Evolutionary conservation across 2,888 invertebrate species (phyloP), one percentile per base, ranked within the genome.

Genomic region (Ectropis crepuscularia): DNA sequence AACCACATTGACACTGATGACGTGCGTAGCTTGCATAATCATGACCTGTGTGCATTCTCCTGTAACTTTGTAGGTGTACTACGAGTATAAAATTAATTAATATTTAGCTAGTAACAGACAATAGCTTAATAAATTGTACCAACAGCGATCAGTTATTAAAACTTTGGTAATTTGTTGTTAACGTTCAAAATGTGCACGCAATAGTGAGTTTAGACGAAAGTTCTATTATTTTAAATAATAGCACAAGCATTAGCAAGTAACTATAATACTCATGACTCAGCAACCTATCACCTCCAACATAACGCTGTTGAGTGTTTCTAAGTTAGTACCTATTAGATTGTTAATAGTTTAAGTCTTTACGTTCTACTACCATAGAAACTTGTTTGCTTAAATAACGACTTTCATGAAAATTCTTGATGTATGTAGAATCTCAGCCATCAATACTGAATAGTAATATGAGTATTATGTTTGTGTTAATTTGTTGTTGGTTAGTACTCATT

Each of bases 1-100:
- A 64, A 57, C 55, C 8, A 41, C 12, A 60, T 39, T 47, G 55
- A 55, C 55, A 43, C 5, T 16, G 39, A 37, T 55, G 55, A 63
- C 50, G 54, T 55, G 39, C 16, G 8, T 47, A 46, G 16, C 41
- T 8, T 55, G 55, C 55, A 55, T 55, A 55, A 55, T 12, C 7
- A 38, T 37, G 46, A 39, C n/a, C 46, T 16, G 28, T 55, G 41
- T 55, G 55, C 55, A 55, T 28, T 55, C 46, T 10, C 5, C 9
- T 38, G 38, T 55, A 9, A 38, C 46, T 46, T 28, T 41, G 51
- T 51, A 51, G 12, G 6, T 10, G 7, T 7, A 6, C 1, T 49
- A 8, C 6, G 6, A 28, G 4, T 28, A 28, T 28, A 8, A 9
- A 12, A 38, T 6, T 49, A 48, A 28, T 28, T 48, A 36, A 6